These are phyloP conservation scores for Lagodon rhomboides DNA, from an alignment of 2,797 vertebrate genomes.

Conservation along the genomic window DNA sequence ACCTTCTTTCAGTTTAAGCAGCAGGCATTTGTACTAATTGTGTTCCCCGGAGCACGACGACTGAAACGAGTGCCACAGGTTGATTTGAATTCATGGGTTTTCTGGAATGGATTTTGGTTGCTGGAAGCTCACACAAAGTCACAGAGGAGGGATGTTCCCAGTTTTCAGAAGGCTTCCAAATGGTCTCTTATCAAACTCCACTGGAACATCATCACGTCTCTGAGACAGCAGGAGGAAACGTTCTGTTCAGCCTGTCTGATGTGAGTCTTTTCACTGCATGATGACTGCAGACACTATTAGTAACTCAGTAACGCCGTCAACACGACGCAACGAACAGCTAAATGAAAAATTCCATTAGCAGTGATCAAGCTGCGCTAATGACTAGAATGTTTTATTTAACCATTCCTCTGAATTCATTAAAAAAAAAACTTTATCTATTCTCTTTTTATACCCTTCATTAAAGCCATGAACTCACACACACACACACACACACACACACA, in stretches of 20 bases:
- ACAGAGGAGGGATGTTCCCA: background rate
- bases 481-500: too few relatives aligned
- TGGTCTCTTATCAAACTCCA: background rate
- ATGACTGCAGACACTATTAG: background rate
- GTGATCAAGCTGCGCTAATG: background rate
- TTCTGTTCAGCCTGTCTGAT: background rate
- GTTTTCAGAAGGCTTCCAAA: background rate
- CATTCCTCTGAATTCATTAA: background rate
- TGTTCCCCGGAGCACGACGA: background rate
- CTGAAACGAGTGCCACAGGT: background rate
- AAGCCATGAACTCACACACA: background rate
- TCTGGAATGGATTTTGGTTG: background rate
- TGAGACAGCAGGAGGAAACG: background rate
- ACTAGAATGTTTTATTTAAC: background rate
- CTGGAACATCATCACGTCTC: background rate
- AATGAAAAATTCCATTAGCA: background rate
- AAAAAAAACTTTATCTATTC: background rate
- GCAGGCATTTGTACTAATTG: background rate
- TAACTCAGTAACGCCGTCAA: background rate
- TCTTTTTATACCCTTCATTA: background rate
- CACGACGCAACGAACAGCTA: background rate
- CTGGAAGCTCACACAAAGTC: background rate
- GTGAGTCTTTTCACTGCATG: background rate
- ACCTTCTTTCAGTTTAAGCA: background rate
- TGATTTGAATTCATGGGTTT: background rate